A percentile compares a stretch with the other conserved stretches of the same genome.
These are phyloP conservation scores for Gisinianus flammeolus DNA, from an alignment of 2,888 invertebrate species.

Conservation along the genomic window DNA sequence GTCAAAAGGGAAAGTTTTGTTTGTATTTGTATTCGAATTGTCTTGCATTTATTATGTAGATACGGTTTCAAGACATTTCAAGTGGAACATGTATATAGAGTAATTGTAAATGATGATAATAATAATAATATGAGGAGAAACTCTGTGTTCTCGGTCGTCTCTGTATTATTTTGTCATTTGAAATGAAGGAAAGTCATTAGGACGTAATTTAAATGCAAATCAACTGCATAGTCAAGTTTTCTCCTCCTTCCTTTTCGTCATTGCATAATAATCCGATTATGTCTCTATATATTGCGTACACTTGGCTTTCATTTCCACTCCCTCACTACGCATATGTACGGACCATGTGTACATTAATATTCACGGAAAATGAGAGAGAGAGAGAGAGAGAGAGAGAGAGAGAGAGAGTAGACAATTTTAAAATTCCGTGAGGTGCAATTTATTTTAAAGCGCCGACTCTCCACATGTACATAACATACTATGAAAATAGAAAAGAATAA, in stretches of 20 bases:
- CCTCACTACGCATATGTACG: not conserved
- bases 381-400: conserved; percentile 1
- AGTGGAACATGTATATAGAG: no score
- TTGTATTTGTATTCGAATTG: no score
- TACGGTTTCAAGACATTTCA: not conserved
- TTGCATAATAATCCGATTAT: not conserved
- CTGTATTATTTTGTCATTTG: not conserved
- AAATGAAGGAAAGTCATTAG: not conserved
- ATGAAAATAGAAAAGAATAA: no score
- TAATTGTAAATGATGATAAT: no score
- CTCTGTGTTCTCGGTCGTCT: not conserved
- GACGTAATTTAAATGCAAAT: not conserved
- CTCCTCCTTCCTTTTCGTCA: not conserved
- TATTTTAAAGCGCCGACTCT: no score
- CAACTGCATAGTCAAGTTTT: not conserved
- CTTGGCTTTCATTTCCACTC: not conserved
- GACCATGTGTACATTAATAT: not conserved
- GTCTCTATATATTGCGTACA: not conserved
- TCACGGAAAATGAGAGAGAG: conserved; percentile 1
- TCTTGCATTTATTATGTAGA: no score
- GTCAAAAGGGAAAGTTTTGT: no score
- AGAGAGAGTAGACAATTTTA: not conserved
- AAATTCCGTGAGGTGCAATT: no score
- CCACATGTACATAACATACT: no score
- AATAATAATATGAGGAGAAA: no score